Evolutionary conservation across 37 sponge, comb jelly and placozoan species (phyloP).

Genomic region (Beroe ovata): DNA sequence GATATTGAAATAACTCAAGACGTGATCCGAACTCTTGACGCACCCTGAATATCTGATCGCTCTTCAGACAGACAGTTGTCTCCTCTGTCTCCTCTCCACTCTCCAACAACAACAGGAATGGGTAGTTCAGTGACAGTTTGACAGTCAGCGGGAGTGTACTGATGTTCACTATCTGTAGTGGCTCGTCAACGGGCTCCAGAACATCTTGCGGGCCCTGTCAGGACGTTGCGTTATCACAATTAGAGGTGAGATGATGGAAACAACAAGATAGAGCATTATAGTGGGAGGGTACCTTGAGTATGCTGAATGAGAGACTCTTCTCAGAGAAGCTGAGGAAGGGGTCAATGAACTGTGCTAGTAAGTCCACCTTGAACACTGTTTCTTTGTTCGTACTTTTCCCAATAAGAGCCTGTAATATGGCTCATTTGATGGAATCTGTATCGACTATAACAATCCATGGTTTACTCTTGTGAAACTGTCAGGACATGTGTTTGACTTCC

Average conservation of each 20-base stretch:
- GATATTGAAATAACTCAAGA: too few relatives aligned
- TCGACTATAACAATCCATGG: too few relatives aligned
- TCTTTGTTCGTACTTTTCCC: conserved; percentile 91
- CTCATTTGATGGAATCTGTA: too few relatives aligned
- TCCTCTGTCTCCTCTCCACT: neutral
- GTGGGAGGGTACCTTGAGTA: conserved; percentile 81
- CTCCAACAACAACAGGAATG: conserved; percentile 71
- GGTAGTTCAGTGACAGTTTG: conserved; percentile 70
- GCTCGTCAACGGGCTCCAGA: conserved; percentile 69
- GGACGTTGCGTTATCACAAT: neutral
- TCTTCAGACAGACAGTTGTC: conserved; percentile 25
- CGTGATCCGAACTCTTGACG: too few relatives aligned
- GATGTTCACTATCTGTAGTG: conserved; percentile 73
- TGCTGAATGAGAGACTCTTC: conserved; percentile 71
- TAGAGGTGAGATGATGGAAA: too few relatives aligned
- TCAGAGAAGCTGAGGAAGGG: conserved; percentile 83
- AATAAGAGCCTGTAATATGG: conserved; percentile 79
- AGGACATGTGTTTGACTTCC: too few relatives aligned
- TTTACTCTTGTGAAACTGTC: too few relatives aligned
- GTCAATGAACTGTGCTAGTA: conserved; percentile 78
- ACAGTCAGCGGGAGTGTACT: conserved; percentile 79
- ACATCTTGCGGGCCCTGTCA: conserved; percentile 75
- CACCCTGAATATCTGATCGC: conserved; percentile 24
- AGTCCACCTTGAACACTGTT: conserved; percentile 85
- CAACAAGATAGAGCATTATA: too few relatives aligned